Conservation (phyloP, 53 echinoderm and acorn worm species). For the Holothuria scabra region DNA sequence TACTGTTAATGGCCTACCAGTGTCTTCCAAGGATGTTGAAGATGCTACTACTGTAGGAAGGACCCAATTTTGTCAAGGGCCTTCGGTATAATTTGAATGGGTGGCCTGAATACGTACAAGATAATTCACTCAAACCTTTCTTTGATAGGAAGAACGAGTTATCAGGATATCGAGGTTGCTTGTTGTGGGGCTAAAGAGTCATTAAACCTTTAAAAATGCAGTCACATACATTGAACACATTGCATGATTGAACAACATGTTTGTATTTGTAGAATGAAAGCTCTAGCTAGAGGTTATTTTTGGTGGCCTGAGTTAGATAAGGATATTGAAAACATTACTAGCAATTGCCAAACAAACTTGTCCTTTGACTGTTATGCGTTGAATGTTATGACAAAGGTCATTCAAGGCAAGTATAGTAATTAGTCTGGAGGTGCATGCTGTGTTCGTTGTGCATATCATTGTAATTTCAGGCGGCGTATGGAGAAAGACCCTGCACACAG, state of each 20-base stretch:
- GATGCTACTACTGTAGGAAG: conserved; percentile 13
- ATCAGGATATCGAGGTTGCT: neutral
- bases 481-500: too few relatives aligned
- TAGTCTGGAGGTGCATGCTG: too few relatives aligned
- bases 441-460: too few relatives aligned
- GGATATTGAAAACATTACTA: too few relatives aligned
- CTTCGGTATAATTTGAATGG: conserved; percentile 1
- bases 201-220: neutral
- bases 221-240: neutral
- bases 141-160: neutral
- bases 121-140: neutral
- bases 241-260: neutral
- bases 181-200: conserved; percentile 1
- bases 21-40: conserved; percentile 13
- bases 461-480: too few relatives aligned
- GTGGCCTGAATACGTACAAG: neutral
- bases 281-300: too few relatives aligned
- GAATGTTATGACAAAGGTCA: too few relatives aligned
- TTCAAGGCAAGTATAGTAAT: too few relatives aligned
- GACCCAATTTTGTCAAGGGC: conserved; percentile 5
- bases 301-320: too few relatives aligned
- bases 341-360: too few relatives aligned
- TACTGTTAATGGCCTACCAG: neutral
- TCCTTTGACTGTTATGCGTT: too few relatives aligned
- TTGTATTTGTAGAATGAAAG: too few relatives aligned